These are phyloP conservation scores for Blastomussa wellsi DNA, from an alignment of 92 coral and sea anemone genomes.

Conservation along the genomic window DNA sequence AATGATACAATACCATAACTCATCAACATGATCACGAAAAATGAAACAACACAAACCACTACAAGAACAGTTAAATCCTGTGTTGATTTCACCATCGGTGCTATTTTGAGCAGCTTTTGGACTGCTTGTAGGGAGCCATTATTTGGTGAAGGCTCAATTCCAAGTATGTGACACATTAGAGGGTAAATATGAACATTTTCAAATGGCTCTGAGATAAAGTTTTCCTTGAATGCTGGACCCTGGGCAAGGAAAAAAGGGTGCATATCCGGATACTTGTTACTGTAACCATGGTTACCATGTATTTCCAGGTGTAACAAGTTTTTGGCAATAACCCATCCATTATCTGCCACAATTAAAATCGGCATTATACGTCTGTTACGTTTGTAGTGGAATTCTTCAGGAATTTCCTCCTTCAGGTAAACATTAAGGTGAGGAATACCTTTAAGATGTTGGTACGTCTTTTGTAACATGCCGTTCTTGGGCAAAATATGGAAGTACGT, in stretches of 20 bases:
- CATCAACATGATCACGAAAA: conserved; percentile 62
- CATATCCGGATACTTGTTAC: conserved; percentile 75
- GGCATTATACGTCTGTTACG: conserved; percentile 85
- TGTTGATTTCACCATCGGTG: conserved; percentile 5
- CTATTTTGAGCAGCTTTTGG: conserved; percentile 35
- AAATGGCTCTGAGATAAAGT: conserved; percentile 86
- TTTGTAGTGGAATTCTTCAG: conserved; percentile 80
- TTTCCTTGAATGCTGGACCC: conserved; percentile 92
- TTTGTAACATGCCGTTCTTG: conserved; percentile 51
- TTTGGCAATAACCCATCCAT: conserved; percentile 70
- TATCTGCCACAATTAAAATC: conserved; percentile 71
- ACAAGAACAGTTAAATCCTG: conserved; percentile 50
- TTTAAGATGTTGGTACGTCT: conserved; percentile 67
- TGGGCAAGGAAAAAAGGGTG: conserved; percentile 90
- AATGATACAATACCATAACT: conserved; percentile 80
- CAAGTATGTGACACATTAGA: conserved; percentile 79
- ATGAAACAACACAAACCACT: conserved; percentile 35
- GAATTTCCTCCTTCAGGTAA: conserved; percentile 82
- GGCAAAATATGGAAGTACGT: conserved; percentile 66
- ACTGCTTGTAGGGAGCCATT: conserved; percentile 79
- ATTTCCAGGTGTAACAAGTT: conserved; percentile 1
- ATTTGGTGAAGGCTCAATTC: conserved; percentile 81
- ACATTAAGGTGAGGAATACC: conserved; percentile 65
- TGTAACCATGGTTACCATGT: conserved; percentile 92
- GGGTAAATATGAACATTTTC: conserved; percentile 89